Conservation (phyloP, 2,888 invertebrate species). For the Drosophila robusta region DNA sequence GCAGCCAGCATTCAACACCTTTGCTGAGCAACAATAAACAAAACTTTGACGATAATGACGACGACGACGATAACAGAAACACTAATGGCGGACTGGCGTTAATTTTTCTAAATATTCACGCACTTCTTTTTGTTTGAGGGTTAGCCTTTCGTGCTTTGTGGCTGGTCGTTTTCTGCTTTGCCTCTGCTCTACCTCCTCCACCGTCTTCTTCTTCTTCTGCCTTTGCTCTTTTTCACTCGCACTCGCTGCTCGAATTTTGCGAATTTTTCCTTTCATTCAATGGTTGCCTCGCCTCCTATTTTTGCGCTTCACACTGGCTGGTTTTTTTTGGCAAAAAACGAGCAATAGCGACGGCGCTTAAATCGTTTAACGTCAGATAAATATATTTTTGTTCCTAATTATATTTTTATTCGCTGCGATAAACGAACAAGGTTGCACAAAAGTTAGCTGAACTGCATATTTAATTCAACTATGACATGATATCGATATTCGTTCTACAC, state of each 20-base stretch:
- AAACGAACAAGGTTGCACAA: conserved; percentile 62
- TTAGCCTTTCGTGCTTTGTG: conserved; percentile 72
- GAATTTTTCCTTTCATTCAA: conserved; percentile 62
- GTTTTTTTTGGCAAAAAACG: conserved; percentile 42
- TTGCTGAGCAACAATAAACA: conserved; percentile 48
- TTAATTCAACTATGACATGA: conserved; percentile 38
- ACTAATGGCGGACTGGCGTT: conserved; percentile 70
- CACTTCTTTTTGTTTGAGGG: conserved; percentile 65
- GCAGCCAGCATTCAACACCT: conserved; percentile 58
- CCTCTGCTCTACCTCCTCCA: conserved; percentile 43
- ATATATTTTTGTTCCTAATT: conserved; percentile 62
- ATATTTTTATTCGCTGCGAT: conserved; percentile 67
- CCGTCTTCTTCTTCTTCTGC: conserved; percentile 35
- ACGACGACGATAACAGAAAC: conserved; percentile 61
- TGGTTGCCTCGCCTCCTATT: conserved; percentile 52
- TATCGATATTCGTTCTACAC: conserved; percentile 39
- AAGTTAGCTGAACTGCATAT: conserved; percentile 61
- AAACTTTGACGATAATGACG: conserved; percentile 38
- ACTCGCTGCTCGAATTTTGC: conserved; percentile 59
- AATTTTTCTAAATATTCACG: conserved; percentile 76
- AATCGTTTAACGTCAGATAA: conserved; percentile 51
- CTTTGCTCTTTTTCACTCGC: conserved; percentile 61
- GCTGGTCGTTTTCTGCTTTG: conserved; percentile 61
- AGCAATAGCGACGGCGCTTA: conserved; percentile 46
- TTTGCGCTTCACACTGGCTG: conserved; percentile 48